These are phyloP conservation scores for Romanogobio albipinnatus DNA, from an alignment of 2,113 vertebrate species.

Conservation along the genomic window DNA sequence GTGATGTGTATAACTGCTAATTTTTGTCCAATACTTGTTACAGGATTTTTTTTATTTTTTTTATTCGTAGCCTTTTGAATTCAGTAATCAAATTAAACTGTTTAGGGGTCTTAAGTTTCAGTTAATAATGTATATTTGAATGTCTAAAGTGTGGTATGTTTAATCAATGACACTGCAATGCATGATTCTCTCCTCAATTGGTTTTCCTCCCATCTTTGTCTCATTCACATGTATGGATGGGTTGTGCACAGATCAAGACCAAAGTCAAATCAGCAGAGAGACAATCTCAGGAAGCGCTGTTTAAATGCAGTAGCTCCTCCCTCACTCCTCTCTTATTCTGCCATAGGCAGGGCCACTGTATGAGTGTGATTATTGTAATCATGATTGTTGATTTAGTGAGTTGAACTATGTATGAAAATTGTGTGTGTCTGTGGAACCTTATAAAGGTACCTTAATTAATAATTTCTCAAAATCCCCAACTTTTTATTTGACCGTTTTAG, in stretches of 20 bases:
- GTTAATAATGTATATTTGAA: conserved; percentile 37
- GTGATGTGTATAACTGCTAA: conserved; percentile 67
- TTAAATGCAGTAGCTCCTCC: conserved; percentile 26
- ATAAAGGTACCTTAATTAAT: conserved; percentile 30
- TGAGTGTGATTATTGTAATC: neutral
- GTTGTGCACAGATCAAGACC: conserved; percentile 53
- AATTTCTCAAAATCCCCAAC: neutral
- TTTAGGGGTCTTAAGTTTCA: conserved; percentile 17
- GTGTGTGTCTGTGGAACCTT: conserved; percentile 44
- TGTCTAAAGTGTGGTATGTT: neutral
- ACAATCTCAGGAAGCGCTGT: conserved; percentile 59
- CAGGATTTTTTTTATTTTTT: neutral
- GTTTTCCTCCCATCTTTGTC: neutral
- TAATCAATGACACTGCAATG: neutral
- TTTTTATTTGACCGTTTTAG: conserved; percentile 1
- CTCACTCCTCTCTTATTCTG: conserved; percentile 32
- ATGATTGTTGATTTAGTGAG: conserved; percentile 37
- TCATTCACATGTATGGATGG: conserved; percentile 14
- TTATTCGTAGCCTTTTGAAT: neutral
- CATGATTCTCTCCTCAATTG: neutral
- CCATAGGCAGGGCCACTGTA: conserved; percentile 8
- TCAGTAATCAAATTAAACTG: neutral
- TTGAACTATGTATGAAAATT: conserved; percentile 38
- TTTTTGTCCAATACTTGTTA: conserved; percentile 60
- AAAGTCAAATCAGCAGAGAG: conserved; percentile 56